Base-by-base conservation (phyloP, 2,888 invertebrate species). In the Esperia sulphurella region DNA sequence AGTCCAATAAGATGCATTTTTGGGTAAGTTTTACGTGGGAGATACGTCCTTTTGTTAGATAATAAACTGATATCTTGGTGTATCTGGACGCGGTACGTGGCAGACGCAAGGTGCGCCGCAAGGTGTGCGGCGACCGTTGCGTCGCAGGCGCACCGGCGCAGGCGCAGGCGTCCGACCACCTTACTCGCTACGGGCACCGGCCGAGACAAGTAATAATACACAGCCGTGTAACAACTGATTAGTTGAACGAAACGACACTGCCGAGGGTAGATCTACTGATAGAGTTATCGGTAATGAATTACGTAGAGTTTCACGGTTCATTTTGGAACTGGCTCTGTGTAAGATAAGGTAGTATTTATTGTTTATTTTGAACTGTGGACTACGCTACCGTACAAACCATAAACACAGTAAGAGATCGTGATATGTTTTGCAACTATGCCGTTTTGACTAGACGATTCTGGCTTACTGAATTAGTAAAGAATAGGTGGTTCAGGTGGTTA, bases 61-160 rank as follows among this genome's bases (percentile, higher is more conserved):
- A 53, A 61, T 72, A 41, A 71, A 72, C 69, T 75, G 79, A 79
- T 87, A 86, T 84, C 84, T 83, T 77, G 75, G 70, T 66, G 71
- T 83, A 84, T 84, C 82, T 74, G 73, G 64, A 65, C 71, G 68
- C 75, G 61, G 67, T 52, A 51, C 52, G 59, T 54, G 52, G 72
- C 74, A 63, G 75, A 75, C 83, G 88, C 89, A 88, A 89, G 89
- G 89, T 89, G 85, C 45, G 8, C 45, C 59, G 86, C 89, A 89
- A 89, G 88, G 89, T 88, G 88, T 69, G 54, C 67, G 55, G 57
- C 62, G 85, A 82, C 88, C 85, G 87, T 87, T 87, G 84, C 59
- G 66, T 61, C 57, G 73, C 80, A 21, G 21, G 21, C 21, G 21
- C n/a, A 78, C 79, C 59, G 66, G 61, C 57, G 73, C 80, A 5